Conservation (phyloP, 2,797 vertebrate species). For the Ptychobarbus kaznakovi region DNA sequence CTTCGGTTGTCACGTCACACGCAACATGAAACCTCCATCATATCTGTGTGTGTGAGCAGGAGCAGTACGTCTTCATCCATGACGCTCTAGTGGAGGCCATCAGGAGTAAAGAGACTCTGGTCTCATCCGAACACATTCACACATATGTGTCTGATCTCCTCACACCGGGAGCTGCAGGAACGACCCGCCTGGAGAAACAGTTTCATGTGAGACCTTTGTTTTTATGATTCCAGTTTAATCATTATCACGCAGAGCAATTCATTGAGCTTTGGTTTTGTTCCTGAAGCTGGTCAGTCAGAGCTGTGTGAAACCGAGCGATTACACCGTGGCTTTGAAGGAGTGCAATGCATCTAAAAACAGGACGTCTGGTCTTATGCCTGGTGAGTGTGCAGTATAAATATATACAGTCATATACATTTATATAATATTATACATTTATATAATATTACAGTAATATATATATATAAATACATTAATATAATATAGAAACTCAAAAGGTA, state of each 20-base stretch:
- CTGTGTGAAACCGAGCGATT: slow-evolving; percentile 91
- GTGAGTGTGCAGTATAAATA: slow-evolving; percentile 71
- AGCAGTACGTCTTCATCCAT: slow-evolving; percentile 97
- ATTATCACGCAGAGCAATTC: not conserved
- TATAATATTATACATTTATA: not conserved
- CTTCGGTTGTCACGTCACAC: not conserved
- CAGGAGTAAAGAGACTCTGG: slow-evolving; percentile 90
- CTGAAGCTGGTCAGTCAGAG: slow-evolving; percentile 89
- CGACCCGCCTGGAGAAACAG: slow-evolving; percentile 92
- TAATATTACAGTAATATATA: not conserved
- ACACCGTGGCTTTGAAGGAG: slow-evolving; percentile 89
- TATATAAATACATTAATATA: not conserved
- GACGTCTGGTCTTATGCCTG: slow-evolving; percentile 91
- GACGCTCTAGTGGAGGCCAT: slow-evolving; percentile 93
- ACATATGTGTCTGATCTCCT: slow-evolving; percentile 91
- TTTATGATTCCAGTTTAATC: not conserved
- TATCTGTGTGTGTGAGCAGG: slow-evolving; percentile 73
- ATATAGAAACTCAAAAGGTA: not conserved
- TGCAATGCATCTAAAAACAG: slow-evolving; percentile 92
- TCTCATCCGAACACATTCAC: slow-evolving; percentile 88
- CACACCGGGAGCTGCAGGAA: slow-evolving; percentile 87
- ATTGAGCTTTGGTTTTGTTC: not conserved
- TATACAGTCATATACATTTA: not conserved
- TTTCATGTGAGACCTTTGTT: slow-evolving; percentile 82
- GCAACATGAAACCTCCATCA: not conserved